Evolutionary conservation across 2,797 vertebrate species (phyloP).

Genomic region (Poecile montanus): DNA sequence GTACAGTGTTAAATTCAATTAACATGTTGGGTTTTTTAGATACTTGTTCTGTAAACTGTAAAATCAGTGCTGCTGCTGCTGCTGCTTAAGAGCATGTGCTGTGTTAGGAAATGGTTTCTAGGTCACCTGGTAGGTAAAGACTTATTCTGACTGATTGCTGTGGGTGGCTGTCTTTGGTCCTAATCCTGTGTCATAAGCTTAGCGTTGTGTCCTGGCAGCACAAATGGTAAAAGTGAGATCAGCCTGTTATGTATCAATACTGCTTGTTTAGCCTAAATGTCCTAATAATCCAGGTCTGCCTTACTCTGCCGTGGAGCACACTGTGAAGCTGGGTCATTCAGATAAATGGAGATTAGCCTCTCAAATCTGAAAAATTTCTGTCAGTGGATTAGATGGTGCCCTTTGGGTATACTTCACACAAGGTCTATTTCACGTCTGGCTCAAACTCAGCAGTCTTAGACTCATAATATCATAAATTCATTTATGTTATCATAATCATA

Average conservation of each 20-base stretch:
- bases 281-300: not conserved
- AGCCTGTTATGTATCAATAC: not conserved
- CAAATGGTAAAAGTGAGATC: not conserved
- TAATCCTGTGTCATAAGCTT: slow-evolving; percentile 13
- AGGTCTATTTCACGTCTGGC: not conserved
- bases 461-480: too few species aligned
- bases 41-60: not conserved
- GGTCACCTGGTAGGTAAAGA: not conserved
- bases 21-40: not conserved
- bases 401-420: not conserved
- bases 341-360: not conserved
- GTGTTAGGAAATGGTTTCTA: not conserved
- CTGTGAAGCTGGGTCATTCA: accelerated
- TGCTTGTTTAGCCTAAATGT: not conserved
- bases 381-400: not conserved
- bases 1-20: not conserved
- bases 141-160: not conserved
- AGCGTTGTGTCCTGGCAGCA: not conserved
- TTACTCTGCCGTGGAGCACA: not conserved
- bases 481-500: too few species aligned
- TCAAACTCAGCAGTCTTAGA: not conserved
- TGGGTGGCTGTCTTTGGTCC: not conserved
- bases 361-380: not conserved
- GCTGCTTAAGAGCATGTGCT: not conserved
- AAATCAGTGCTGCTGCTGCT: not conserved